These are phyloP conservation scores for Ochropleura leucogaster DNA, from an alignment of 2,888 invertebrate genomes.

Conservation along the genomic window DNA sequence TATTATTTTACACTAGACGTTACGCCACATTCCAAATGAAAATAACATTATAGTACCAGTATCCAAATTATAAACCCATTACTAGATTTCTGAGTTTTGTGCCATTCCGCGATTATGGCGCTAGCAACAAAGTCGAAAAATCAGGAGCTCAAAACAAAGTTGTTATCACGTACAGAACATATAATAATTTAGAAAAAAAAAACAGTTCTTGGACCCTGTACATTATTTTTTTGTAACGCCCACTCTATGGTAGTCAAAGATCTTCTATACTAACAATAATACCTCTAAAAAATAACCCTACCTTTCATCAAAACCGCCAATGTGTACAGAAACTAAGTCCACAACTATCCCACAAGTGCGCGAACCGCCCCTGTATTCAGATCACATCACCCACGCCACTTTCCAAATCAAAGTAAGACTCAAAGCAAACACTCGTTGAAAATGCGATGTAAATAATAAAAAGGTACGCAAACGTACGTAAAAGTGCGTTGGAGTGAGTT, in stretches of 20 bases:
- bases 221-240: neutral
- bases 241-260: slow-evolving; percentile 15
- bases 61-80: neutral
- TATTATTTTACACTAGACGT: too few relatives aligned
- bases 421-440: slow-evolving; percentile 89
- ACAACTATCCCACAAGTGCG: slow-evolving; percentile 48
- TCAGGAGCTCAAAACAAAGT: too few relatives aligned
- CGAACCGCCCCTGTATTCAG: slow-evolving; percentile 81
- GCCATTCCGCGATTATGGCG: too few relatives aligned
- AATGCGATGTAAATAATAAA: slow-evolving; percentile 90
- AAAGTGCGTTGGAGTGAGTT: slow-evolving; percentile 68
- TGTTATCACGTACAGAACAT: too few relatives aligned
- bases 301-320: slow-evolving; percentile 29
- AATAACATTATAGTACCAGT: too few relatives aligned
- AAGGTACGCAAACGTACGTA: slow-evolving; percentile 75
- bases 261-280: slow-evolving; percentile 7
- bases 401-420: slow-evolving; percentile 89
- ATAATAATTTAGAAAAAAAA: too few relatives aligned
- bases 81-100: neutral
- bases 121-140: too few relatives aligned
- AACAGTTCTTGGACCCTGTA: neutral
- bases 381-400: slow-evolving; percentile 87
- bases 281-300: slow-evolving; percentile 27
- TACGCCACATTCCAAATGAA: too few relatives aligned
- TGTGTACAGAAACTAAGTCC: slow-evolving; percentile 38